Evolutionary conservation across 30 jellyfish, hydroid and myxozoan species (phyloP).

Genomic region (Euphysa ruthae): DNA sequence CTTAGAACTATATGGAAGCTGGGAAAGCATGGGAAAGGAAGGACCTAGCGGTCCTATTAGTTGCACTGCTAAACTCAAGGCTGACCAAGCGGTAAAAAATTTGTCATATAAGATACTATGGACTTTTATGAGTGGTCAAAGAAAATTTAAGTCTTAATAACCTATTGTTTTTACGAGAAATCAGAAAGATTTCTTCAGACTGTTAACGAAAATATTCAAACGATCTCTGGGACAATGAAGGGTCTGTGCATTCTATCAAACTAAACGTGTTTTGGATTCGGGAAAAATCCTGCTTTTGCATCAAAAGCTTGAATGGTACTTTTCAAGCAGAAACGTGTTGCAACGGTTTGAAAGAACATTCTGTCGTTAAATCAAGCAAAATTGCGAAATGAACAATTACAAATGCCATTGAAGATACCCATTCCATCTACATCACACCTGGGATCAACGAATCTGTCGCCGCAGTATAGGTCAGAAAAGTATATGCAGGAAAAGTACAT

Average conservation of each 20-base stretch:
- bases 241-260: not conserved
- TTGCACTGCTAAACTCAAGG: not conserved
- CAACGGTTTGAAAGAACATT: not conserved
- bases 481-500: not conserved
- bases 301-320: not conserved
- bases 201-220: not conserved
- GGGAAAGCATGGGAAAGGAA: too few species aligned
- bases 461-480: not conserved
- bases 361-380: not conserved
- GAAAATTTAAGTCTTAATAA: not conserved
- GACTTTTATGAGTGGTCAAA: conserved; percentile 7
- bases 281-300: not conserved
- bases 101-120: conserved; percentile 4
- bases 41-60: not conserved
- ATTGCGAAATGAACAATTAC: too few species aligned
- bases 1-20: conserved; percentile 11
- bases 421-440: not conserved
- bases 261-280: not conserved
- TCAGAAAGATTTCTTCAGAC: not conserved
- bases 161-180: not conserved
- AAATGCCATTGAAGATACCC: not conserved
- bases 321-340: conserved; percentile 3
- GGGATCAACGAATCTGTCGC: not conserved
- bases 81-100: conserved; percentile 3
- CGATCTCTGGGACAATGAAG: conserved; percentile 1